These are phyloP conservation scores for Pluvialis apricaria DNA, from an alignment of 2,113 vertebrate species.

Conservation along the genomic window DNA sequence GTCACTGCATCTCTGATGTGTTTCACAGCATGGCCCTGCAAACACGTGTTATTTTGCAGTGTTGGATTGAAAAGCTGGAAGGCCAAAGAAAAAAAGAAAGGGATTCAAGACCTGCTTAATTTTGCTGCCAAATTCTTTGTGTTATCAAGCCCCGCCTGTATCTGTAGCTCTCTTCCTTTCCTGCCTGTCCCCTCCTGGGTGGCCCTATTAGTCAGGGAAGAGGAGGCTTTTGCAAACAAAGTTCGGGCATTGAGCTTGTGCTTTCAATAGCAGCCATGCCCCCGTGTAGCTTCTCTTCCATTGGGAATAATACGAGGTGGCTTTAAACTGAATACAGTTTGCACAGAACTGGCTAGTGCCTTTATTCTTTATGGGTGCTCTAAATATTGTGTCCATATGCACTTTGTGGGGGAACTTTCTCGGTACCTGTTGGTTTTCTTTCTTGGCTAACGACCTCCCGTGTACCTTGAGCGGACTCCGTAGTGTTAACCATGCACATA, in stretches of 20 bases:
- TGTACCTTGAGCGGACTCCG: neutral
- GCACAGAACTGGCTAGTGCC: neutral
- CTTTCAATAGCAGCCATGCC: neutral
- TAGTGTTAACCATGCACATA: neutral
- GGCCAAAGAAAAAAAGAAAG: neutral
- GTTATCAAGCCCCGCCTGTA: neutral
- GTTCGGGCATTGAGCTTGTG: neutral
- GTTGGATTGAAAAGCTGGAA: neutral
- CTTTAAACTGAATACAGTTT: neutral
- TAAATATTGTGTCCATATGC: neutral
- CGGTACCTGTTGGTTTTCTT: neutral
- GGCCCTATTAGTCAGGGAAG: neutral
- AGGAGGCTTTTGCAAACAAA: neutral
- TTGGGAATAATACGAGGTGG: neutral
- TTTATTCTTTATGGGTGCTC: neutral
- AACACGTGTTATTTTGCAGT: neutral
- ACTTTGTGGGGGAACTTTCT: neutral
- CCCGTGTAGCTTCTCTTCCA: neutral
- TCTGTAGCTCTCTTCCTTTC: neutral
- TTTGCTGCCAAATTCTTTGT: neutral
- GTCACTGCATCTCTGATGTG: neutral
- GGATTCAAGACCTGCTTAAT: neutral
- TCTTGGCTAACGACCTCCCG: neutral
- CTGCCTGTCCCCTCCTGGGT: neutral
- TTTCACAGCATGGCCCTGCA: neutral